A percentile compares a stretch with the other conserved stretches of the same genome.
Conservation (phyloP, 2,888 invertebrate genomes). For the Thysanoteuthis rhombus region DNA sequence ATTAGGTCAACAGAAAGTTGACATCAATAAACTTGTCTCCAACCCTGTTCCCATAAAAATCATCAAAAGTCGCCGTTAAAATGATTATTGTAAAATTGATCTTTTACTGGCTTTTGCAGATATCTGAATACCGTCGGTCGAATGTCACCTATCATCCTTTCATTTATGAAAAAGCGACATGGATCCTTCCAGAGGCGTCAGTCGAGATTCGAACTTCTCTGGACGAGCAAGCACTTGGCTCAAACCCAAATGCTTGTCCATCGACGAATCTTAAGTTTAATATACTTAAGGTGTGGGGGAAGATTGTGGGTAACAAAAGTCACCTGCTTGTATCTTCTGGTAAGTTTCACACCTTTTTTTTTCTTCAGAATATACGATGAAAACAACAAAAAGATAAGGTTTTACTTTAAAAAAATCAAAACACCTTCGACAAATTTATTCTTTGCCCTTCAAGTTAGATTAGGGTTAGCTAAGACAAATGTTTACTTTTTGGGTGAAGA, state of each 20-base stretch:
- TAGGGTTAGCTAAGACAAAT: too few species aligned
- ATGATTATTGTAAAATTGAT: too few species aligned
- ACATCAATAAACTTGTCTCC: too few species aligned
- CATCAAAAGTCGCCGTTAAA: too few species aligned
- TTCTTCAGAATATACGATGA: too few species aligned
- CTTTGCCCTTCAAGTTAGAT: too few species aligned
- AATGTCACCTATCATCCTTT: slow-evolving; percentile 51
- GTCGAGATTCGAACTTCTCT: slow-evolving; percentile 48
- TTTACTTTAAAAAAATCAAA: too few species aligned
- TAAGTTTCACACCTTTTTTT: slow-evolving; percentile 34
- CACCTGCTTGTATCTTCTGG: slow-evolving; percentile 49
- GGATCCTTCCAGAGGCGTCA: slow-evolving; percentile 48
- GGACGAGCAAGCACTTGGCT: slow-evolving; percentile 41
- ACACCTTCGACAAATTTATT: too few species aligned
- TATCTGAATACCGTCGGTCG: slow-evolving; percentile 43
- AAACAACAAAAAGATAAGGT: too few species aligned
- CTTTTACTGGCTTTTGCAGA: slow-evolving; percentile 37
- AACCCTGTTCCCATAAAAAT: too few species aligned
- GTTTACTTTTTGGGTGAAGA: too few species aligned
- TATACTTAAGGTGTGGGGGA: slow-evolving; percentile 48
- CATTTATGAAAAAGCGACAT: slow-evolving; percentile 48
- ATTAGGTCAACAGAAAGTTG: too few species aligned
- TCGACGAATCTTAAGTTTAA: slow-evolving; percentile 34
- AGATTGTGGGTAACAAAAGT: slow-evolving; percentile 42
- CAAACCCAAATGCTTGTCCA: slow-evolving; percentile 36